phyloP scores from a whole-genome alignment of 92 coral and sea anemone species.

The Diadumene lineata region DNA sequence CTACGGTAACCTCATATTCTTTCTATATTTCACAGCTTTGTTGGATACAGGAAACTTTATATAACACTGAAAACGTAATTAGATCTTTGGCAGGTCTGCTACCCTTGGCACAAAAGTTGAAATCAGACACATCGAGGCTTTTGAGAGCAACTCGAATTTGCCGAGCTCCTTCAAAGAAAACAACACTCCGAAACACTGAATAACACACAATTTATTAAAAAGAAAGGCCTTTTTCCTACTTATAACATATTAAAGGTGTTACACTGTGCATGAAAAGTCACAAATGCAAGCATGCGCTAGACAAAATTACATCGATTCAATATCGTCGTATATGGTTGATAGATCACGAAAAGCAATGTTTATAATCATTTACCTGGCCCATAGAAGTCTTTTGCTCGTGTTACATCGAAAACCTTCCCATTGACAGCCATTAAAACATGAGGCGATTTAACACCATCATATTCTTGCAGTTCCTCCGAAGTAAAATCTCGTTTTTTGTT shows the following conservation, averaged over 20 bases:
- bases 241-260: neutral
- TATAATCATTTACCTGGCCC: constrained; percentile 79
- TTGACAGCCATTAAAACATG: constrained; percentile 90
- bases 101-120: neutral
- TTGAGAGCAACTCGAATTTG: neutral
- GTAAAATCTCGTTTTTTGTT: constrained; percentile 96
- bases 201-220: too few species aligned
- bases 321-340: neutral
- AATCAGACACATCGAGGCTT: neutral
- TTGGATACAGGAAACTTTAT: too few species aligned
- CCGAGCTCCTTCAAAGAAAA: neutral
- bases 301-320: neutral
- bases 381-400: constrained; percentile 95
- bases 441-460: constrained; percentile 85
- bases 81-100: neutral
- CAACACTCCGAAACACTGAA: neutral
- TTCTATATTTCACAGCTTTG: neutral
- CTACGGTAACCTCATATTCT: neutral
- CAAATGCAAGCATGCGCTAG: neutral
- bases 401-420: constrained; percentile 96
- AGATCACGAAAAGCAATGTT: neutral
- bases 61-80: too few species aligned
- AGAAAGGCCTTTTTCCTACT: neutral
- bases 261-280: neutral
- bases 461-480: constrained; percentile 75